A percentile compares a stretch with the other conserved stretches of the same genome.
These are phyloP conservation scores for Diplazon laetatorius DNA, from an alignment of 2,888 invertebrate species.

Conservation along the genomic window DNA sequence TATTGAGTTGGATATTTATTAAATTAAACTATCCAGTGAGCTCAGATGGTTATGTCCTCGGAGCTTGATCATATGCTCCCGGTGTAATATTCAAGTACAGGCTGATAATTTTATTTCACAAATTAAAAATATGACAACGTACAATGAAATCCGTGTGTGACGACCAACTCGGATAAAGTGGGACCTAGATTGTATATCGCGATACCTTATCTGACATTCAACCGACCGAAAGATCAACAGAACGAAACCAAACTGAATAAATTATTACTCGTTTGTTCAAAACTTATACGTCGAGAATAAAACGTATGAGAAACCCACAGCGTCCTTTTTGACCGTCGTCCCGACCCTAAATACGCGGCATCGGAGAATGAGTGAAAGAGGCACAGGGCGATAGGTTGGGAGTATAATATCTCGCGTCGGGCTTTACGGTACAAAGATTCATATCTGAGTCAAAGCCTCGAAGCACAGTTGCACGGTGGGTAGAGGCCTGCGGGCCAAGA, in stretches of 20 bases:
- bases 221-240: conserved; percentile 58
- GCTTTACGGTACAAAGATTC: conserved; percentile 76
- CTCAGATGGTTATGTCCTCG: not conserved
- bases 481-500: conserved; percentile 62
- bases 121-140: no score
- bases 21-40: no score
- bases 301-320: conserved; percentile 35
- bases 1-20: no score
- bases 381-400: conserved; percentile 52
- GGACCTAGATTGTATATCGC: conserved; percentile 28
- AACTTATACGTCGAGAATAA: conserved; percentile 60
- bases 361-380: conserved; percentile 30
- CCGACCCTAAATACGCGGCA: conserved; percentile 48
- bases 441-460: conserved; percentile 76
- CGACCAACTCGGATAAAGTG: conserved; percentile 31
- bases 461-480: conserved; percentile 58
- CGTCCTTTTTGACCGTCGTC: conserved; percentile 29
- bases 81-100: no score
- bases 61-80: not conserved
- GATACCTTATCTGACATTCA: conserved; percentile 39
- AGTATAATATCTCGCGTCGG: conserved; percentile 60
- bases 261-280: conserved; percentile 75
- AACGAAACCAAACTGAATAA: conserved; percentile 78
- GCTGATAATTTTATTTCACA: no score
- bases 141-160: no score